Evolutionary conservation across 2,888 invertebrate genomes (phyloP).

Genomic region (Pristionchus maxplancki): DNA sequence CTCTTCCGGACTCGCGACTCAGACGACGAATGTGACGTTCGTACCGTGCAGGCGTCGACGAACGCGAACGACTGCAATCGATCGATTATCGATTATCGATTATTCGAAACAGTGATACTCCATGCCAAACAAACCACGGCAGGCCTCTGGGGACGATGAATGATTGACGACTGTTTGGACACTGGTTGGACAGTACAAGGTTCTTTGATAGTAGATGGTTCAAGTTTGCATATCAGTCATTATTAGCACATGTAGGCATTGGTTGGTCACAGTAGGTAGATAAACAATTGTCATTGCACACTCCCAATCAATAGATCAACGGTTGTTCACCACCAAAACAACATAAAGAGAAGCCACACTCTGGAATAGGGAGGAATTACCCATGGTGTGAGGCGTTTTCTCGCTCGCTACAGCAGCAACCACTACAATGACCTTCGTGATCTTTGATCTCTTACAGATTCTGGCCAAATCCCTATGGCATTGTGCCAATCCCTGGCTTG

Average conservation of each 20-base stretch:
- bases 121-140: conserved; percentile 1
- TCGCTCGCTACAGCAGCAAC: background rate
- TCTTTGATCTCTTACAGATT: background rate
- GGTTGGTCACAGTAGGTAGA: background rate
- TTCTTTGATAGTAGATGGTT: background rate
- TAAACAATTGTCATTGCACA: background rate
- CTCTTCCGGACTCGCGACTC: background rate
- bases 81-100: background rate
- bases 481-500: background rate
- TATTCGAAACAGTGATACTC: background rate
- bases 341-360: background rate
- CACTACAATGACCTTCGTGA: conserved; percentile 7
- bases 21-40: background rate
- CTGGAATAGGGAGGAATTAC: conserved; percentile 3
- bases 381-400: background rate
- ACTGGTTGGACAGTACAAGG: background rate
- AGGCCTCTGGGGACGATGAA: background rate
- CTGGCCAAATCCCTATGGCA: no score
- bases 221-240: background rate
- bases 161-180: background rate
- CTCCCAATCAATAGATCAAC: background rate
- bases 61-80: background rate
- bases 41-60: background rate
- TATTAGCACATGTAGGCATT: background rate
- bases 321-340: background rate